A percentile compares a stretch with the other conserved stretches of the same genome.
These are phyloP conservation scores for Dicaeum eximium DNA, from an alignment of 2,113 vertebrate genomes.

Conservation along the genomic window DNA sequence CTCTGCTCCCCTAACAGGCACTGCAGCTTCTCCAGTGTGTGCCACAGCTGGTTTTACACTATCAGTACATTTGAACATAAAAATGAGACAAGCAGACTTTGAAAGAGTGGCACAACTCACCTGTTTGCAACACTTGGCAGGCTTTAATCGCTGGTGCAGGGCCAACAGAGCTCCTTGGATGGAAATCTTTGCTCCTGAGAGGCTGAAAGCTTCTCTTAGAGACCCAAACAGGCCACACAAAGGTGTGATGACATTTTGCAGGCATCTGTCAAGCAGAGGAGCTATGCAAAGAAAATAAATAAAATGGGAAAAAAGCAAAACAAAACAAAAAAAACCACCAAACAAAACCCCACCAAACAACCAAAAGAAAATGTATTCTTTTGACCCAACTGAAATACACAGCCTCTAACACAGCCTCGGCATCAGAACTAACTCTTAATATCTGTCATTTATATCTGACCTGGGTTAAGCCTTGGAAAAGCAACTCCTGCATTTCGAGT, in stretches of 20 bases:
- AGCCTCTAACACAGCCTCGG: conserved; percentile 52
- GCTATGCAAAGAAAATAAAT: conserved; percentile 33
- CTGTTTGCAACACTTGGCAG: conserved; percentile 72
- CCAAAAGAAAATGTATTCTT: conserved; percentile 47
- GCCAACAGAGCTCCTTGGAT: conserved; percentile 71
- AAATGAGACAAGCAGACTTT: conserved; percentile 48
- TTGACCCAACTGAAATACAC: conserved; percentile 61
- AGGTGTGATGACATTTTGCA: conserved; percentile 76
- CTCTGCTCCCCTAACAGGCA: conserved; percentile 49
- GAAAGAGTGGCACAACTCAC: conserved; percentile 74
- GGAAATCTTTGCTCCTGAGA: conserved; percentile 70
- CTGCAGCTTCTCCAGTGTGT: conserved; percentile 43
- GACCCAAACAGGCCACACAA: conserved; percentile 69
- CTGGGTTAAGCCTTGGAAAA: conserved; percentile 72
- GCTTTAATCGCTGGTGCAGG: conserved; percentile 63
- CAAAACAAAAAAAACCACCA: too few relatives aligned
- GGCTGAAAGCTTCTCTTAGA: conserved; percentile 74
- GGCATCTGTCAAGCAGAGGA: conserved; percentile 72
- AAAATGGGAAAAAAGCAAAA: not conserved
- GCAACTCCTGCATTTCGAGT: conserved; percentile 77
- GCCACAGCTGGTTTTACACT: conserved; percentile 39
- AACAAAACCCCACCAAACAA: not conserved
- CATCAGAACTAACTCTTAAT: conserved; percentile 68
- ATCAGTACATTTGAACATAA: conserved; percentile 38
- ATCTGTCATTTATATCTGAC: conserved; percentile 80